Conservation (phyloP, 2,113 vertebrate species). For the Abramis brama region DNA sequence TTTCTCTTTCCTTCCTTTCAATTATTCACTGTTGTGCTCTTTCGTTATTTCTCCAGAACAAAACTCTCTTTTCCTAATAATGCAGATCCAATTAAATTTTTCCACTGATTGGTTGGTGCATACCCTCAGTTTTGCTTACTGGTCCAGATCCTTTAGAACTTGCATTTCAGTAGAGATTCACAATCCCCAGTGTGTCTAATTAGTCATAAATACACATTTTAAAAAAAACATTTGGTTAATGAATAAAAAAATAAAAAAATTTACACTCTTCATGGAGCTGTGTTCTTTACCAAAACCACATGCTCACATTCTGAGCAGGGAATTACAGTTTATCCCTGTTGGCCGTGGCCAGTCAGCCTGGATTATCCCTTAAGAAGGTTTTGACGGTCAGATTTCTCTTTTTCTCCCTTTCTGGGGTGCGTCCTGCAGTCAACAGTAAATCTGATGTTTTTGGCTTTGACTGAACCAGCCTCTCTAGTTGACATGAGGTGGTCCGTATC, state of each 20-base stretch:
- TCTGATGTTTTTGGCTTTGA: constrained; percentile 22
- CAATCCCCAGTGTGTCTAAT: constrained; percentile 19
- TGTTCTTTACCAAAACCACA: constrained; percentile 39
- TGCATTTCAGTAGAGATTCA: constrained; percentile 7
- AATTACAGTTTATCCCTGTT: constrained; percentile 51
- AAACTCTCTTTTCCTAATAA: constrained; percentile 15
- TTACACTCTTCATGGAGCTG: not conserved
- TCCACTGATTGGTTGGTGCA: constrained; percentile 12
- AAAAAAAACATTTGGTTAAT: not conserved
- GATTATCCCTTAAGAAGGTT: constrained; percentile 49
- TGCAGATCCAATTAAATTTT: constrained; percentile 34
- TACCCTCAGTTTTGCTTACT: constrained; percentile 16
- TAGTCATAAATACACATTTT: constrained; percentile 13
- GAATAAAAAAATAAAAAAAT: not conserved
- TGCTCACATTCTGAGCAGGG: constrained; percentile 36
- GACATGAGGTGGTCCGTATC: not conserved
- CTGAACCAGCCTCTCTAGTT: not conserved
- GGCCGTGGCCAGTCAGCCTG: constrained; percentile 33
- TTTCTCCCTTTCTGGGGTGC: constrained; percentile 3
- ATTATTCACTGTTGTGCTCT: not conserved
- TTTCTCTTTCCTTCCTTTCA: not conserved
- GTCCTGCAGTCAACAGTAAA: not conserved
- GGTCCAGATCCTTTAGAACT: not conserved
- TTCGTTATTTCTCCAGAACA: not conserved
- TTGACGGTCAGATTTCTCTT: constrained; percentile 46